These are phyloP conservation scores for Spinus olivaceus DNA, from an alignment of 2,797 vertebrate genomes.

Conservation along the genomic window DNA sequence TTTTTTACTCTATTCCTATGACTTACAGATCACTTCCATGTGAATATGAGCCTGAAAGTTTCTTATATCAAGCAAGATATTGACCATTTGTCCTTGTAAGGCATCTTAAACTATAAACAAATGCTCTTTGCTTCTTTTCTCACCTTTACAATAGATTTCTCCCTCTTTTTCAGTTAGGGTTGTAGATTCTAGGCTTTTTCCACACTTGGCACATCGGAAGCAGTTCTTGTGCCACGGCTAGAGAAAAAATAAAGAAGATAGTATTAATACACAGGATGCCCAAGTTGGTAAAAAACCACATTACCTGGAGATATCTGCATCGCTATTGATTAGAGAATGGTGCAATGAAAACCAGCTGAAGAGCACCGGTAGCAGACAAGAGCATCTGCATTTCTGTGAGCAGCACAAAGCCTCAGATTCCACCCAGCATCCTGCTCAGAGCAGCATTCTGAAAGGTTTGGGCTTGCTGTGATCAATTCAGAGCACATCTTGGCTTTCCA, in stretches of 20 bases:
- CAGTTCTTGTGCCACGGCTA: slow-evolving; percentile 97
- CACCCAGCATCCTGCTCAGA: neutral
- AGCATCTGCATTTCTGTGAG: neutral
- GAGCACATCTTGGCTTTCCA: neutral
- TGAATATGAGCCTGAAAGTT: neutral
- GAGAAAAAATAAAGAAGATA: neutral
- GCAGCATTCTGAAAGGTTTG: neutral
- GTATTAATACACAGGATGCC: neutral
- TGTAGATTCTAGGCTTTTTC: slow-evolving; percentile 93
- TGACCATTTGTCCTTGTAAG: neutral
- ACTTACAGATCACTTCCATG: neutral
- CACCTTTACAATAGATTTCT: slow-evolving; percentile 98
- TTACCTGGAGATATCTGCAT: neutral
- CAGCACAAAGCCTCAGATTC: neutral
- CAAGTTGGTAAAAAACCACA: neutral
- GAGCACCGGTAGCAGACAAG: neutral
- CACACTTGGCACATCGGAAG: slow-evolving; percentile 94
- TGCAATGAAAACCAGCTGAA: neutral
- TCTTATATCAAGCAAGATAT: neutral
- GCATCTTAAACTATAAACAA: neutral
- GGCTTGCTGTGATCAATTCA: neutral
- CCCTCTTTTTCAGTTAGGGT: slow-evolving; percentile 95
- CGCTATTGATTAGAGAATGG: neutral
- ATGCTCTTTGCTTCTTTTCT: neutral
- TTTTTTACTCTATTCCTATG: neutral